Evolutionary conservation across 2,888 invertebrate genomes (phyloP).

Genomic region (Dromius quadrimaculatus): DNA sequence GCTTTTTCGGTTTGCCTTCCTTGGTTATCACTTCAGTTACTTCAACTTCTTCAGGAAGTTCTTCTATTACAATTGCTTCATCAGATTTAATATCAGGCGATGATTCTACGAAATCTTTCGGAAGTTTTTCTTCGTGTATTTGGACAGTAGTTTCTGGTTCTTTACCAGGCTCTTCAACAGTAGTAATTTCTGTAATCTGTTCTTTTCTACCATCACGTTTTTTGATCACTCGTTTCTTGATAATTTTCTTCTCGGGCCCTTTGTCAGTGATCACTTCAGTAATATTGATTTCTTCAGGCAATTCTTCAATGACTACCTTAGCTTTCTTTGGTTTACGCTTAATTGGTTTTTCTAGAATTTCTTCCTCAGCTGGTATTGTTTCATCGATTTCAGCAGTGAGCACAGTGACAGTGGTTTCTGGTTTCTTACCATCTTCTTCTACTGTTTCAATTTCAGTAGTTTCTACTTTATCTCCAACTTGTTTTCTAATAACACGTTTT

Average conservation of each 20-base stretch:
- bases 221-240: conserved; percentile 59
- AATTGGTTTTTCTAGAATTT: conserved; percentile 57
- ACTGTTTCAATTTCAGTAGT: conserved; percentile 66
- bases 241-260: conserved; percentile 56
- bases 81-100: conserved; percentile 53
- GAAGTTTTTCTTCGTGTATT: conserved; percentile 55
- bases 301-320: conserved; percentile 55
- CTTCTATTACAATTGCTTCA: conserved; percentile 59
- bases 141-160: conserved; percentile 55
- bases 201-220: conserved; percentile 58
- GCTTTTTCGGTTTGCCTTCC: conserved; percentile 60
- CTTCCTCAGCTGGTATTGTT: conserved; percentile 50
- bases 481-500: conserved; percentile 61
- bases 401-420: conserved; percentile 62
- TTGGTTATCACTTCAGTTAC: conserved; percentile 61
- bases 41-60: conserved; percentile 59
- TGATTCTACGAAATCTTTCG: conserved; percentile 54
- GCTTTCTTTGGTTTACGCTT: conserved; percentile 55
- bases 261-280: conserved; percentile 56
- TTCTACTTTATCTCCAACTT: conserved; percentile 61
- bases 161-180: conserved; percentile 57
- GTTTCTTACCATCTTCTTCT: conserved; percentile 66
- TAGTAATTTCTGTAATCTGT: conserved; percentile 56
- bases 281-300: conserved; percentile 57
- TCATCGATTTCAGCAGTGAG: conserved; percentile 57